Evolutionary conservation across 2,113 vertebrate genomes (phyloP).

Genomic region (Barnardius zonarius): DNA sequence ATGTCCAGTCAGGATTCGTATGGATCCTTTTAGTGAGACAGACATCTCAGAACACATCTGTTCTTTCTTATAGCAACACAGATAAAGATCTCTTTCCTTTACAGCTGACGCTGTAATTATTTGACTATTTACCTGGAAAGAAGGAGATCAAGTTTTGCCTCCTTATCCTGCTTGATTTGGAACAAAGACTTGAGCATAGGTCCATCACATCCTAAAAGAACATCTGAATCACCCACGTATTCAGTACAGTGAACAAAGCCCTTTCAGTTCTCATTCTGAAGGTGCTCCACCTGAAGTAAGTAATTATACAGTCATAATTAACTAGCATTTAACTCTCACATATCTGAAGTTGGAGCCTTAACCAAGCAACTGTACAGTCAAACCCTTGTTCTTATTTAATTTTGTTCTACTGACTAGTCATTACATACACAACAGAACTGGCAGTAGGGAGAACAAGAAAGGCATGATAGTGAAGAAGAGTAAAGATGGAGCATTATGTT

Average conservation of each 20-base stretch:
- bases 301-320: slow-evolving; percentile 41
- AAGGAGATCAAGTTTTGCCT: slow-evolving; percentile 39
- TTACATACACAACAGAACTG: slow-evolving; percentile 5
- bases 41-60: neutral
- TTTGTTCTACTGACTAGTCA: neutral
- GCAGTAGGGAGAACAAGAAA: neutral
- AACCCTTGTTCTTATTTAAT: slow-evolving; percentile 4
- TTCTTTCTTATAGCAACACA: neutral
- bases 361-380: neutral
- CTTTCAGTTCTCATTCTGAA: slow-evolving; percentile 63
- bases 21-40: neutral
- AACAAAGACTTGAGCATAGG: neutral
- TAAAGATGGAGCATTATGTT: slow-evolving; percentile 15
- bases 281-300: slow-evolving; percentile 7
- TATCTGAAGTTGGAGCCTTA: neutral
- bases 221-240: slow-evolving; percentile 27
- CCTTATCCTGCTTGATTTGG: slow-evolving; percentile 15
- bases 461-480: neutral
- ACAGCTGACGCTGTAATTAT: slow-evolving; percentile 26
- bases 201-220: neutral
- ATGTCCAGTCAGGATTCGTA: neutral
- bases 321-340: neutral
- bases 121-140: slow-evolving; percentile 13
- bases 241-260: slow-evolving; percentile 35
- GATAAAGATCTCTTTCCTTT: slow-evolving; percentile 18